Percentiles rank a stretch among this genome's conserved stretches.
Conservation (phyloP, 2,113 vertebrate genomes). For the Mustela lutreola region DNA sequence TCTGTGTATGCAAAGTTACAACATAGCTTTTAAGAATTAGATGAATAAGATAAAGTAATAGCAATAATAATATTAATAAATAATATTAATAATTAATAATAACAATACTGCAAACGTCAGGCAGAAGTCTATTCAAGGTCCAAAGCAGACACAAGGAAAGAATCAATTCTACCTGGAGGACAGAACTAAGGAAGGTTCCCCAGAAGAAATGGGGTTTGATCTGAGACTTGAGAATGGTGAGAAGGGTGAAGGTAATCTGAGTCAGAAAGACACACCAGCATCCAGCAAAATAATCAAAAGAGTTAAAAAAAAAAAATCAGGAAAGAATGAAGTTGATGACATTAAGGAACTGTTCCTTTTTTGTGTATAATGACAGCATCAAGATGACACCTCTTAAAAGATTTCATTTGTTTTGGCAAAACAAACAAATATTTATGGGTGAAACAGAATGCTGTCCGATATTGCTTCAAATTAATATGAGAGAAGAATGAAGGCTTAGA, state of each 20-base stretch:
- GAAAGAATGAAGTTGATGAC: background rate
- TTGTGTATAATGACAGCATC: background rate
- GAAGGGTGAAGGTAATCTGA: background rate
- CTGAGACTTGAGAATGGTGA: background rate
- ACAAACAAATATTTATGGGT: background rate
- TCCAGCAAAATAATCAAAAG: background rate
- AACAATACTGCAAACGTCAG: background rate
- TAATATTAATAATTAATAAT: too few relatives aligned
- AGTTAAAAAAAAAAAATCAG: slow-evolving; percentile 12
- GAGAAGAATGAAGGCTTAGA: background rate
- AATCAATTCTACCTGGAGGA: background rate
- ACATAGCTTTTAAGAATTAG: background rate
- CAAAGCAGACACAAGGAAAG: background rate
- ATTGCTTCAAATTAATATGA: background rate
- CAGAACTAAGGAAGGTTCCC: background rate
- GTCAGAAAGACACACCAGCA: background rate
- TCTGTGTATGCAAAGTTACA: background rate
- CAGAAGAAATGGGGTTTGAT: background rate
- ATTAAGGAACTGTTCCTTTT: background rate
- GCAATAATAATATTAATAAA: background rate
- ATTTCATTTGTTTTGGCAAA: background rate
- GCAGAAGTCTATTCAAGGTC: background rate
- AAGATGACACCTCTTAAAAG: background rate
- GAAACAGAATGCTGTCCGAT: background rate
- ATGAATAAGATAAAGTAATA: background rate